A percentile compares a stretch with the other conserved stretches of the same genome.
Conservation (phyloP, 2,888 invertebrate genomes). For the Agrotis segetum region DNA sequence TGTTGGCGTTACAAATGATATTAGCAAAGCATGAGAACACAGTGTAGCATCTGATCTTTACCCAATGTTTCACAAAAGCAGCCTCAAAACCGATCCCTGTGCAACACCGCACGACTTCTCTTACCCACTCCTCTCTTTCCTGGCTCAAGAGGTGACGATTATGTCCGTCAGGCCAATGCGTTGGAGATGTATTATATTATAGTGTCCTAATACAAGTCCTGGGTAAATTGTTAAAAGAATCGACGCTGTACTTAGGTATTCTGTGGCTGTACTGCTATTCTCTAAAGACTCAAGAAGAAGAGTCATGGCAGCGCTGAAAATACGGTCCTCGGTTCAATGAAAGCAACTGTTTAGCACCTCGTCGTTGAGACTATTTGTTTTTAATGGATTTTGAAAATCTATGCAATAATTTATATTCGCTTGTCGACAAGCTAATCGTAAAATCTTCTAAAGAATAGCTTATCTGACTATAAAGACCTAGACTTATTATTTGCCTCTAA, state of each 20-base stretch:
- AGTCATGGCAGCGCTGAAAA: too few relatives aligned
- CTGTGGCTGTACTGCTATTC: neutral
- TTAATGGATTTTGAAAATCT: too few relatives aligned
- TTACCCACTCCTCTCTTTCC: neutral
- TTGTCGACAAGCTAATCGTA: too few relatives aligned
- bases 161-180: neutral
- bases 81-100: neutral
- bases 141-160: neutral
- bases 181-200: neutral
- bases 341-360: too few relatives aligned
- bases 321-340: too few relatives aligned
- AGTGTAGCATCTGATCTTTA: neutral
- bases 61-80: neutral
- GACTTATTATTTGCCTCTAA: too few relatives aligned
- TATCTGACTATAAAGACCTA: too few relatives aligned
- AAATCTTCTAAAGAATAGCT: too few relatives aligned
- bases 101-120: neutral
- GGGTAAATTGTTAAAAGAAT: neutral
- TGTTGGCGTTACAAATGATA: neutral
- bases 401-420: too few relatives aligned
- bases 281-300: too few relatives aligned
- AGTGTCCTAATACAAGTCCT: neutral
- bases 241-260: too few relatives aligned
- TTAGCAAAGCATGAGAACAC: neutral
- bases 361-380: too few relatives aligned